Base-by-base conservation (phyloP, 1,140 invertebrate genomes). In the Cyclargus thomasi region DNA sequence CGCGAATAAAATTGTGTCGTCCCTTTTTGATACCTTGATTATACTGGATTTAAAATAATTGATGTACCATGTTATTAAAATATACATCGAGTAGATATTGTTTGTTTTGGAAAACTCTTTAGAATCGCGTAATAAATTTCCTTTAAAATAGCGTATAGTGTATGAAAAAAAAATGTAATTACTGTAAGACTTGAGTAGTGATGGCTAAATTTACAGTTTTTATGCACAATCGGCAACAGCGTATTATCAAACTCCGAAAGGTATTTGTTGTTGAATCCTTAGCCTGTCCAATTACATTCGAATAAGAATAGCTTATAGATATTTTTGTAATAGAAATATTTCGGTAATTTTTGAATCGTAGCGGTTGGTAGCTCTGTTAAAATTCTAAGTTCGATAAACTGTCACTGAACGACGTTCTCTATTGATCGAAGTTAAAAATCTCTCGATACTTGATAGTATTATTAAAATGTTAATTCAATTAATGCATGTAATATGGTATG, bases 291-390 rank as follows among this genome's bases (percentile, higher is more conserved):
- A 87, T 80, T 83, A 86, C 80, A 79, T 81, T 87, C 71, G 70
- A 75, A 81, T 85, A 83, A 87, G 83, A 79, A 83, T 85, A 86
- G 83, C 81, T 84, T 77, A 87, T 87, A 86, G 83, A 88, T 89
- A 88, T 90, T 88, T 90, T 90, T 90, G 75, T 90, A 90, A 89
- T 84, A 88, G 82, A 85, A 80, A 82, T 81, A 84, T 82, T 86
- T 86, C 82, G 75, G 69, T 69, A 74, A 65, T 55, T 65, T 62
- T 71, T 21, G 64, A 70, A 68, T 70, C 39, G 39, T 47, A 47
- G 65, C 59, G 69, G 63, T 47, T 47, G 39, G 39, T 67, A 35
- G n/a, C 16, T 53, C 29, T 66, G 67, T 22, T 53, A 63, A 70
- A 55, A 72, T 76, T 72, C 69, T 63, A 70, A 72, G 63, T 69